Base-by-base conservation (phyloP, 2,797 vertebrate genomes). In the Hapalemur alaotrensis region DNA sequence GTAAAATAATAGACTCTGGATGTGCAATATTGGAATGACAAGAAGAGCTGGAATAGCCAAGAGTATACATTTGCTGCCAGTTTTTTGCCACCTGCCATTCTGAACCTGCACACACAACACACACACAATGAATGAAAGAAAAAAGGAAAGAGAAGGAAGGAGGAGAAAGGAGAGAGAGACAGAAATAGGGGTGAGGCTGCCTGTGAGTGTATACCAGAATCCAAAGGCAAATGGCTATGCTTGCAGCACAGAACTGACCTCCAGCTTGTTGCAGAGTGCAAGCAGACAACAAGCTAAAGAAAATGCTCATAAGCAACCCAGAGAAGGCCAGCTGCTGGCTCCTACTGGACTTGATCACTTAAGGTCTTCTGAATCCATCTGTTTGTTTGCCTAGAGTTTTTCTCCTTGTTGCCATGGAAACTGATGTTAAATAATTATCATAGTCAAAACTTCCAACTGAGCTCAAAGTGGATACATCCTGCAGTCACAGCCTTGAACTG, bases 341-440 rank as follows among this genome's bases (percentile, higher is more conserved):
- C 65, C 91, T 83, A 32, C 8, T 10, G 50, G 48, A 69, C 86
- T 46, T 76, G 54, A 57, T 50, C 81, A 46, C 89, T 89, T 78
- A 79, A 25, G 2, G 76, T 92, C 50, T 85, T 87, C 72, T 67
- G 82, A 91, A 87, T 82, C 80, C 76, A 82, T 89, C 75, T 93
- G 82, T 86, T 80, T 69, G 41, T 90, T 89, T 80, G 52, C 81
- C 43, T 69, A 78, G 63, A 72, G 30, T 8, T 93, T 90, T 70
- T 81, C 80, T 69, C 63, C 65, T 50, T 59, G 87, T 79, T 97
- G 65, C 61, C 85, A 88, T 35, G 65, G 81, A 96, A 61, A 96
- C 85, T 7, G 18, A 85, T 88, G 78, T 35, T 78, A 96, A 97
- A 70, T 78, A 92, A 93, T 65, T 48, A 92, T n/a, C 57, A 73